Conservation (phyloP, 2,888 invertebrate genomes). For the Ichneumoninae sp. region DNA sequence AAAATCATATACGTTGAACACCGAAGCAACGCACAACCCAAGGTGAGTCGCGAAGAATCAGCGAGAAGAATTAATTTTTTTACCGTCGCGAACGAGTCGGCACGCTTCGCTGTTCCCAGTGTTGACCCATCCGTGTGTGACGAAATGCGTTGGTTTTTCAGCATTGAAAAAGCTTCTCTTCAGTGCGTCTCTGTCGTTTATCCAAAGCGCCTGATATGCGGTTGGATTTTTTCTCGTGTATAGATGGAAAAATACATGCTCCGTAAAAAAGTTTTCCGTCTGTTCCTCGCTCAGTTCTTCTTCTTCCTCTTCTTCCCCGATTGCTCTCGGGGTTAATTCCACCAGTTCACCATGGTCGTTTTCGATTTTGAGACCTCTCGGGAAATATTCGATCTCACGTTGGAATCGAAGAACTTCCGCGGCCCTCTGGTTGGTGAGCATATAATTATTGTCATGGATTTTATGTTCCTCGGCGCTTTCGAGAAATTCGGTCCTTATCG, state of each 20-base stretch:
- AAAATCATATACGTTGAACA: neutral
- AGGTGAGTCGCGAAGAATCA: neutral
- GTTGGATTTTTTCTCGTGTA: conserved; percentile 69
- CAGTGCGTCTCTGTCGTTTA: conserved; percentile 69
- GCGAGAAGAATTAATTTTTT: conserved; percentile 17
- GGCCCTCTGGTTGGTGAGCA: neutral
- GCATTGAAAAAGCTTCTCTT: conserved; percentile 71
- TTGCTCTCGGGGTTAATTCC: conserved; percentile 45
- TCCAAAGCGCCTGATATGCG: conserved; percentile 60
- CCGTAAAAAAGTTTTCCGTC: neutral
- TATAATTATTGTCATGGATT: conserved; percentile 23
- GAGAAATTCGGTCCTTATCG: conserved; percentile 40
- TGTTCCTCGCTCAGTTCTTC: conserved; percentile 28
- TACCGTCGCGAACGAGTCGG: conserved; percentile 75
- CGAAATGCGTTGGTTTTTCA: conserved; percentile 73
- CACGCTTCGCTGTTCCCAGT: conserved; percentile 70
- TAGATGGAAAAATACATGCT: conserved; percentile 73
- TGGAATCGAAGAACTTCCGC: conserved; percentile 21
- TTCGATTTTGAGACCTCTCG: conserved; percentile 62
- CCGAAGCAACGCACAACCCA: neutral
- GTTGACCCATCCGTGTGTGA: conserved; percentile 78
- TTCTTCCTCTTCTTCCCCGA: conserved; percentile 25
- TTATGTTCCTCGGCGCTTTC: conserved; percentile 29
- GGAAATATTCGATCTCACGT: conserved; percentile 61
- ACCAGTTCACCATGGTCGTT: conserved; percentile 69